Conservation (phyloP, 2,888 invertebrate genomes). For the Pyrocoelia pectoralis region DNA sequence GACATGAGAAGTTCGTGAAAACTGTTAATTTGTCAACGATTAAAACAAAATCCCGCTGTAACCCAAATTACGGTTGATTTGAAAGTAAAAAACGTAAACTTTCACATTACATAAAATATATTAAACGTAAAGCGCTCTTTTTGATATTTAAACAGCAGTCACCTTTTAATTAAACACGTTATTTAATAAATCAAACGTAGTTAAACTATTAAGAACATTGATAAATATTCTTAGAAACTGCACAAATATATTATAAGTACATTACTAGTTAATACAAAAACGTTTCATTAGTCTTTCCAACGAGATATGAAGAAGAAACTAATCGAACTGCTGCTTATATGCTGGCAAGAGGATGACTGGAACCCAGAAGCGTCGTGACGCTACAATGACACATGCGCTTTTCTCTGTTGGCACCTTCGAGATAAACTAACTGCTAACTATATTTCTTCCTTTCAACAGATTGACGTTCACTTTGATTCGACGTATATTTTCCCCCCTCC, state of each 20-base stretch:
- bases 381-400: slow-evolving; percentile 43
- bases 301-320: slow-evolving; percentile 16
- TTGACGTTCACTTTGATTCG: background rate
- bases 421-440: slow-evolving; percentile 33
- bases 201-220: too few species aligned
- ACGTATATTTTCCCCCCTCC: background rate
- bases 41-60: background rate
- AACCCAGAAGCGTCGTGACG: slow-evolving; percentile 40
- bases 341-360: slow-evolving; percentile 32
- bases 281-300: slow-evolving; percentile 8
- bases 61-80: background rate
- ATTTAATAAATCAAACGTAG: background rate
- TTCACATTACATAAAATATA: background rate
- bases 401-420: slow-evolving; percentile 37
- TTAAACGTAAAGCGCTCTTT: background rate
- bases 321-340: slow-evolving; percentile 20
- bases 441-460: slow-evolving; percentile 17
- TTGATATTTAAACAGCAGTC: slow-evolving; percentile 3
- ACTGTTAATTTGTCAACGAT: slow-evolving; percentile 4
- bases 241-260: background rate
- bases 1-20: slow-evolving; percentile 27
- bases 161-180: background rate
- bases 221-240: too few species aligned
- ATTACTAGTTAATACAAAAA: background rate
- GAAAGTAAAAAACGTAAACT: background rate